Evolutionary conservation across 2,888 invertebrate genomes (phyloP), one percentile per base, ranked within the genome.

Genomic region (Perdita meconis): DNA sequence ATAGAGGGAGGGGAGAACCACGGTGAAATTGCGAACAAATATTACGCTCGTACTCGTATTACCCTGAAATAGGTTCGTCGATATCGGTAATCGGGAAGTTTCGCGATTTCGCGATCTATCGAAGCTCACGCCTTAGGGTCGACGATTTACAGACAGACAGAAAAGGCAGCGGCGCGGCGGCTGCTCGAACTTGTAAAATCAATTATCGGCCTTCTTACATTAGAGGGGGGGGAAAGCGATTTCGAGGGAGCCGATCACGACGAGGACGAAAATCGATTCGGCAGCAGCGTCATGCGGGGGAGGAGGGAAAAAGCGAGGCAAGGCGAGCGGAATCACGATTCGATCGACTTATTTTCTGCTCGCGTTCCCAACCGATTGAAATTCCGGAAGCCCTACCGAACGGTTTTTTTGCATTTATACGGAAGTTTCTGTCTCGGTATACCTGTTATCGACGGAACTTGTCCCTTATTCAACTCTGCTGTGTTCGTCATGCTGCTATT

Each of bases 171-270:
- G 16, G 59, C 40, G 36, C 61, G 16, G 59, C 40, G 50, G 50
- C 36, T 50, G 63, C 42, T 13, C 47, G 50, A 76, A 84, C 60
- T 85, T 76, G 77, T 61, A 68, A 78, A 85, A 85, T 84, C 77
- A 75, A 85, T 83, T 83, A 82, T 77, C 76, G 71, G 47, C 50
- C 19, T 47, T 26, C 66, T 59, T 44, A 16, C 59, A 38, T n/a
- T n/a, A n/a, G n/a, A n/a, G n/a, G 30, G 24, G 13, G 40, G 68
- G 40, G 12, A 55, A 67, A 75, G 22, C 70, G 75, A 80, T 78
- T 65, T 65, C 69, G 72, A 68, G 38, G 55, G 55, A 51, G 10
- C 47, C 47, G 53, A 69, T 82, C 67, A 51, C 44, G 47, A 42
- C 13, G 55, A 47, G 53, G 61, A 75, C 63, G 65, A 79, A 68